Evolutionary conservation across 1,140 invertebrate species (phyloP).

Genomic region (Catajapyx aquilonaris): DNA sequence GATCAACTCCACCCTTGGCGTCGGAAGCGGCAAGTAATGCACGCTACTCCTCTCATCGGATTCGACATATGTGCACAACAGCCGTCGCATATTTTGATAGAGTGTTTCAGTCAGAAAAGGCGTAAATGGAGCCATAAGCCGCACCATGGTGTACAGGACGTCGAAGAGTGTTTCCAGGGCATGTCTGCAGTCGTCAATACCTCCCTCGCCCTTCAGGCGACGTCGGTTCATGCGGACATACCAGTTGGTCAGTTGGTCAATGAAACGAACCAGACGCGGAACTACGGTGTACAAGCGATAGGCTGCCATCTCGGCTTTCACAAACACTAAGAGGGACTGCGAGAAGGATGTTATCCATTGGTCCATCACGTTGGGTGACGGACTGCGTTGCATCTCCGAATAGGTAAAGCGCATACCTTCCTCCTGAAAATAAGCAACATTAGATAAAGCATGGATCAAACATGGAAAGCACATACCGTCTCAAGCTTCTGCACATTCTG

Average conservation of each 20-base stretch:
- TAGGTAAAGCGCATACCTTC: constrained; percentile 26
- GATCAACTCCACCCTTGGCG: constrained; percentile 45
- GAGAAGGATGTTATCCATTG: constrained; percentile 93
- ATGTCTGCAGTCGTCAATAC: constrained; percentile 48
- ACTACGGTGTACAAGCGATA: constrained; percentile 92
- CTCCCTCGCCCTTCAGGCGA: constrained; percentile 62
- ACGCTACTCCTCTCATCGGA: constrained; percentile 37
- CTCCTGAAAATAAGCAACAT: constrained; percentile 29
- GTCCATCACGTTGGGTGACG: constrained; percentile 74
- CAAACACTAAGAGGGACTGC: constrained; percentile 72
- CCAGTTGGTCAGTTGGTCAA: constrained; percentile 97
- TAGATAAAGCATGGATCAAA: constrained; percentile 4
- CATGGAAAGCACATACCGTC: constrained; percentile 40
- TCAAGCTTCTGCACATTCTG: constrained; percentile 74
- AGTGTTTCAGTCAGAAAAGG: constrained; percentile 93
- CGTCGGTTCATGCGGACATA: constrained; percentile 93
- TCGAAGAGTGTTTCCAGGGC: constrained; percentile 74
- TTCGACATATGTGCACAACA: constrained; percentile 20
- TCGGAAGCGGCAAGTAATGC: constrained; percentile 75
- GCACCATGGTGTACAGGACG: constrained; percentile 72
- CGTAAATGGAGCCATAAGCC: constrained; percentile 91
- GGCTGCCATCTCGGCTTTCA: constrained; percentile 79
- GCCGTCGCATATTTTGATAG: constrained; percentile 62
- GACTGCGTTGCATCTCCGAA: constrained; percentile 17
- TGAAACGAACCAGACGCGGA: constrained; percentile 80